These are phyloP conservation scores for Lithosia quadra DNA, from an alignment of 2,888 invertebrate species.

Conservation along the genomic window DNA sequence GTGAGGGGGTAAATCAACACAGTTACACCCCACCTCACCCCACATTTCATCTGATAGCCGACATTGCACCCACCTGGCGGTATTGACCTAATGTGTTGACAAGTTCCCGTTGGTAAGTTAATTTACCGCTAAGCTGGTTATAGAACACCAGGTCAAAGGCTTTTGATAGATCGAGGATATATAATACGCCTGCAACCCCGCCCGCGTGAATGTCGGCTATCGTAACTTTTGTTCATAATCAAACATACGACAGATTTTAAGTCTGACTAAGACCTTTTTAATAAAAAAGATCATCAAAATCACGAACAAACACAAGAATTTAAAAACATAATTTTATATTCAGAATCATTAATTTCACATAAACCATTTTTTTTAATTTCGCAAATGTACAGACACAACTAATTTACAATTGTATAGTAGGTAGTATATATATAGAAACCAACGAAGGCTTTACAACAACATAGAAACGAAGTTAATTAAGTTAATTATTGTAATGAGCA, in stretches of 20 bases:
- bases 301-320: no score
- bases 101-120: background rate
- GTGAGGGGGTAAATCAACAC: background rate
- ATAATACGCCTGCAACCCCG: no score
- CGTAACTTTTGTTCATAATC: no score
- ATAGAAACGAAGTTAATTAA: constrained; percentile 37
- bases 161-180: background rate
- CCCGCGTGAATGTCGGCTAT: no score
- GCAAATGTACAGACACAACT: no score
- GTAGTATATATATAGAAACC: background rate
- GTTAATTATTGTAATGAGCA: constrained; percentile 45
- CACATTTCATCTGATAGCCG: background rate
- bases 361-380: no score
- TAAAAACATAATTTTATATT: no score
- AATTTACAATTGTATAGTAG: no score
- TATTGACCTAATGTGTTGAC: constrained; percentile 4
- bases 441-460: constrained; percentile 12
- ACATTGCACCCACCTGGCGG: background rate
- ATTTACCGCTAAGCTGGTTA: background rate
- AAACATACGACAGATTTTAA: no score
- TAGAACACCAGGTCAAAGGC: background rate
- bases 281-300: no score
- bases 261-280: no score
- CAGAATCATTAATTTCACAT: no score
- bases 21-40: background rate